These are phyloP conservation scores for Polylopha cassiicola DNA, from an alignment of 2,888 invertebrate genomes.

Conservation along the genomic window DNA sequence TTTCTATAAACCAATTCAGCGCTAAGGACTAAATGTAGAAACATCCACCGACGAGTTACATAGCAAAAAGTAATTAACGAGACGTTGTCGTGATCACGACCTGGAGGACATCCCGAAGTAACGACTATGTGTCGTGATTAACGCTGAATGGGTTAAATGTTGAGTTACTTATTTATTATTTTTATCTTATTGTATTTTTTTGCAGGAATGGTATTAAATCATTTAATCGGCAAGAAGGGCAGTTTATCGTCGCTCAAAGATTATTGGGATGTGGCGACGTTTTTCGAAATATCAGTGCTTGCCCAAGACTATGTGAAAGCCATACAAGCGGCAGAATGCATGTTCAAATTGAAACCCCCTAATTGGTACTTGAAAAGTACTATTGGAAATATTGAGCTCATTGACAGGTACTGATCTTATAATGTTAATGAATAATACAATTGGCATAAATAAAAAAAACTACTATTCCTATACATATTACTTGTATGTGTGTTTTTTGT, in stretches of 20 bases:
- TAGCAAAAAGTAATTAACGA: too few relatives aligned
- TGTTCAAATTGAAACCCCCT: conserved; percentile 93
- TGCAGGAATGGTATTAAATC: conserved; percentile 93
- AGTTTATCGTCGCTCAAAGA: conserved; percentile 94
- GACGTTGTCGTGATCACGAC: too few relatives aligned
- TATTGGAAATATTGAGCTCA: conserved; percentile 96
- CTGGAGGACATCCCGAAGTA: too few relatives aligned
- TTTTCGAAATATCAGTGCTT: conserved; percentile 98
- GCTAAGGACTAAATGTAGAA: too few relatives aligned
- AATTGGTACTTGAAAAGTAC: conserved; percentile 97
- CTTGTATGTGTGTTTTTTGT: not conserved
- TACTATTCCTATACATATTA: too few relatives aligned
- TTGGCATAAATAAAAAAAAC: too few relatives aligned
- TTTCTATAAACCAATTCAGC: too few relatives aligned
- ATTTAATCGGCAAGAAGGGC: conserved; percentile 98
- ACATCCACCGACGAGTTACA: too few relatives aligned
- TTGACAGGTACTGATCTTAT: conserved; percentile 79
- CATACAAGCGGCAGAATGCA: conserved; percentile 96
- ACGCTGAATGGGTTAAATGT: conserved; percentile 10
- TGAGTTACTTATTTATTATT: conserved; percentile 23
- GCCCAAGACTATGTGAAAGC: conserved; percentile 98
- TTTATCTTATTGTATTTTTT: conserved; percentile 27
- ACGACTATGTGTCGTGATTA: too few relatives aligned
- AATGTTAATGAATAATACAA: too few relatives aligned
- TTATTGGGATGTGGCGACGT: conserved; percentile 99